phyloP scores from a whole-genome alignment of 2,797 vertebrate species.

The Dallia pectoralis region DNA sequence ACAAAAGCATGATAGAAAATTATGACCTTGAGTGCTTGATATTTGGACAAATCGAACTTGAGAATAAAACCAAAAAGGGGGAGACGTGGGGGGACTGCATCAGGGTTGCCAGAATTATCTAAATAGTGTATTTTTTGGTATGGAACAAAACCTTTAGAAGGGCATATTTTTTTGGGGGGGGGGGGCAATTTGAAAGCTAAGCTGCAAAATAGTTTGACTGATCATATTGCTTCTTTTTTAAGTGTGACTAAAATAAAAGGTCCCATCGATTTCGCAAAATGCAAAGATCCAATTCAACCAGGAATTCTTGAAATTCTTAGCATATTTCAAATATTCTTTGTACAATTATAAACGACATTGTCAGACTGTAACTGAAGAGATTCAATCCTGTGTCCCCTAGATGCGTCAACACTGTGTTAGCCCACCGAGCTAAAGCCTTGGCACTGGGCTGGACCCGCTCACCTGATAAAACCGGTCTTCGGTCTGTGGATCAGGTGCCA shows the following conservation, averaged over 20 bases:
- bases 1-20: neutral
- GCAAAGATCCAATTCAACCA: too few relatives aligned
- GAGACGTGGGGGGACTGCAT: too few relatives aligned
- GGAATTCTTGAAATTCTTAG: neutral
- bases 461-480: slow-evolving; percentile 97
- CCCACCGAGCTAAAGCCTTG: neutral
- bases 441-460: slow-evolving; percentile 35
- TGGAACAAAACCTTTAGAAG: too few relatives aligned
- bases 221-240: too few relatives aligned
- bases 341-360: neutral
- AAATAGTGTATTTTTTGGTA: too few relatives aligned
- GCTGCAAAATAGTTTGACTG: too few relatives aligned
- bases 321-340: neutral
- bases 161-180: too few relatives aligned
- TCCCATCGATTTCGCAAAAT: too few relatives aligned
- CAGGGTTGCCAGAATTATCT: too few relatives aligned
- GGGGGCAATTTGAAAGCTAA: too few relatives aligned
- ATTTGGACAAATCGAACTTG: neutral
- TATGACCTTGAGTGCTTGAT: neutral
- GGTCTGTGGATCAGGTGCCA: slow-evolving; percentile 98
- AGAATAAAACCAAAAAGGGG: neutral
- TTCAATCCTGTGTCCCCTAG: neutral
- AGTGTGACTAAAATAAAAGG: too few relatives aligned
- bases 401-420: neutral
- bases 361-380: neutral